Percentiles rank a stretch among this genome's conserved stretches.
phyloP scores from a whole-genome alignment of 2,797 vertebrate genomes.

The Diceros bicornis region DNA sequence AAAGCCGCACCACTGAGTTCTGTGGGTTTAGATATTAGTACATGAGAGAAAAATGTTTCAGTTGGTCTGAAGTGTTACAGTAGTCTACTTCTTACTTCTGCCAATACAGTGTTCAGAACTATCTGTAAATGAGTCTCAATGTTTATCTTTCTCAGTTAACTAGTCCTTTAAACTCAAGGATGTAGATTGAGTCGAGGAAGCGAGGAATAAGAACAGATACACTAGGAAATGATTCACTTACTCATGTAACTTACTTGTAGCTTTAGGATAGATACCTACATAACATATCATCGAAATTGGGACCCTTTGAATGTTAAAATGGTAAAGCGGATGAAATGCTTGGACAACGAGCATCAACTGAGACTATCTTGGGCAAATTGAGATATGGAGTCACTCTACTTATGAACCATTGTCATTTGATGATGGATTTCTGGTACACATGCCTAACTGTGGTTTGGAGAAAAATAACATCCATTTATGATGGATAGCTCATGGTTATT shows the following conservation, averaged over 20 bases:
- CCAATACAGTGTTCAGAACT: not conserved
- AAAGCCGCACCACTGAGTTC: not conserved
- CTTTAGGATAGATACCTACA: not conserved
- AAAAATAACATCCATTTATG: not conserved
- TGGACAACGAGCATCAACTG: not conserved
- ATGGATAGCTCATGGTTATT: not conserved
- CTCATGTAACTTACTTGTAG: not conserved
- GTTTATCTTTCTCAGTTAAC: not conserved
- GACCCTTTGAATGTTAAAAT: not conserved
- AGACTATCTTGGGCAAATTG: not conserved
- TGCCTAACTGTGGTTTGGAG: not conserved
- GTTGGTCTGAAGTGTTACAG: not conserved
- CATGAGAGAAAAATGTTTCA: not conserved
- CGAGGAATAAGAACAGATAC: not conserved
- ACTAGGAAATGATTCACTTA: not conserved
- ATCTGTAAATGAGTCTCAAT: not conserved
- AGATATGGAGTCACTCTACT: not conserved
- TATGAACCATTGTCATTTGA: not conserved
- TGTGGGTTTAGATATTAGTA: not conserved
- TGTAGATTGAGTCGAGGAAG: not conserved
- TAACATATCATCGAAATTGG: not conserved
- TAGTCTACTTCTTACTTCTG: not conserved
- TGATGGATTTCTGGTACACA: not conserved
- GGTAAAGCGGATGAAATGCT: not conserved
- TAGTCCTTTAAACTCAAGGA: not conserved